Evolutionary conservation across 1,140 invertebrate genomes (phyloP), one percentile per base, ranked within the genome.

Genomic region (Drosophila carrolli): DNA sequence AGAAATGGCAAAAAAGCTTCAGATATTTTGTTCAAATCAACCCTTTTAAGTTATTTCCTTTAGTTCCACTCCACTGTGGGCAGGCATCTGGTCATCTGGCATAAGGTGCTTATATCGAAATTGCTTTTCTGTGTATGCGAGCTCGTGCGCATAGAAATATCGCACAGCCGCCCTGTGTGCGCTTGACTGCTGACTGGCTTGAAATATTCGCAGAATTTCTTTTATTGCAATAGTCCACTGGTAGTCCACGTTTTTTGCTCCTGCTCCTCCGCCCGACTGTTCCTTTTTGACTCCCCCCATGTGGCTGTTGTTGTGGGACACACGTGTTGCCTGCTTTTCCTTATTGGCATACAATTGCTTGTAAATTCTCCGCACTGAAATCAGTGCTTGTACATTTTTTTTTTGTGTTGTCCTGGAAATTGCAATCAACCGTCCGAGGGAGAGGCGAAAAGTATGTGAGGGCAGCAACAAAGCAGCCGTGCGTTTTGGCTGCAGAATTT

Each of bases 131-230:
- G 55, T 53, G 67, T 70, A 50, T 60, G 79, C 55, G 41, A 55
- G 29, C 43, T 54, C 38, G 6, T 55, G 47, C 60, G 56, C 60
- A 70, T 37, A 54, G 38, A 35, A 77, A 78, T 66, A 67, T 78
- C 62, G 43, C 81, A 75, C 82, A 85, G 79, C 79, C 82, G 68
- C 68, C 51, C 53, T 63, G 74, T 85, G 74, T 74, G 78, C 56
- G 60, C 44, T 73, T 73, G 57, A 47, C 81, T 66, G 48, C 63
- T 62, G 67, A 58, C 80, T 80, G 66, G 66, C 75, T 89, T 66
- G 53, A 86, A 88, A 88, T 81, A 89, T 88, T 89, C 67, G 80
- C 61, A 88, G 80, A 84, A 88, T 88, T 89, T 78, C 68, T 80
- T 71, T 85, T 86, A 86, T 86, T 85, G 83, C 78, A 68, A 58